Base-by-base conservation (phyloP, 37 sponge, comb jelly and placozoan genomes). In the Aplysina aerophoba region DNA sequence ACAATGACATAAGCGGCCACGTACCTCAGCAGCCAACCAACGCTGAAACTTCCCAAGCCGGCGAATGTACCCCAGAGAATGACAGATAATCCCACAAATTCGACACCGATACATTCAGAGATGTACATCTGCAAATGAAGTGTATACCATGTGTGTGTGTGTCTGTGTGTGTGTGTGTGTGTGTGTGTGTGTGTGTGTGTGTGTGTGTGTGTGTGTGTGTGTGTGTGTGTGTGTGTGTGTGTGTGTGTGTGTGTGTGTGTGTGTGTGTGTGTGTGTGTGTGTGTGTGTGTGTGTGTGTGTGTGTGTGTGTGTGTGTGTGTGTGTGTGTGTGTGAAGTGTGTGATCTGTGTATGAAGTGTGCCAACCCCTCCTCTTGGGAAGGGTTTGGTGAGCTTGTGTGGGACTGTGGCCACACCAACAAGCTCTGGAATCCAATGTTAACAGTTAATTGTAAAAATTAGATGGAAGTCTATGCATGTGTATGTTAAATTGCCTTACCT, bases 171-270 rank as follows among this genome's bases (percentile, higher is more conserved):
- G 20, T 60, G 44, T 37, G 41, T 64, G 25, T 81, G 79, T 30
- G 59, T 55, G 80, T 79, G 55, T 79, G 58, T 8, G 50, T 54
- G 30, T 79, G 80, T 79, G 24, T 79, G 80, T 53, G 59, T 40
- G 79, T 33, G 54, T 77, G 44, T 38, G 20, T 37, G 50, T 28
- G 54, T 77, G 41, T 33, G 41, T 21, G n/a, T 15, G 36, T 77
- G 79, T 33, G 54, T 55, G 31, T 1, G 61, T 55, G 81, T 58
- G 37, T 81, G 81, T 55, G 36, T 81, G 59, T 81, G 0, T 2
- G 15, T 21, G 40, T 15, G 1, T 34, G 20, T 44, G 37, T 35
- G 77, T 44, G 50, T 11, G 8, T 44, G 8, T 44, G 0, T 2
- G 15, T 21, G 40, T 15, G 1, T 34, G 20, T 44, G 37, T 35